phyloP scores from a whole-genome alignment of 30 jellyfish, hydroid and myxozoan genomes.

The Aurelia aurita region DNA sequence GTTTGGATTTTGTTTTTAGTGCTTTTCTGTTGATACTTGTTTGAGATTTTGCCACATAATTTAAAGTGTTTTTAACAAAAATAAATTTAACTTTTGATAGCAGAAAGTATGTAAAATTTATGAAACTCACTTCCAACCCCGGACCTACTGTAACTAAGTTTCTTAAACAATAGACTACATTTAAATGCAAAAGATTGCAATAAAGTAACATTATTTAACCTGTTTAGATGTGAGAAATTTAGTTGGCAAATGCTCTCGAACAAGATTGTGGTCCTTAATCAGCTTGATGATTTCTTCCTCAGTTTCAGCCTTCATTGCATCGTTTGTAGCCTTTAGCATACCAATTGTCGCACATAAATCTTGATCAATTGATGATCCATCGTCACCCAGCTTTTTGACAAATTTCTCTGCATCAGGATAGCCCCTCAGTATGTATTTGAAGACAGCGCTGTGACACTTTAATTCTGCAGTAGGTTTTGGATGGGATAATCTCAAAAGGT shows the following conservation, averaged over 20 bases:
- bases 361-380: background rate
- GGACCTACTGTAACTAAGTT: too few species aligned
- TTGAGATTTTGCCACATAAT: too few species aligned
- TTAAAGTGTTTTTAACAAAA: too few species aligned
- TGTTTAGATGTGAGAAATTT: constrained; percentile 22
- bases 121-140: too few species aligned
- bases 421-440: constrained; percentile 33
- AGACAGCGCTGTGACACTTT: constrained; percentile 1
- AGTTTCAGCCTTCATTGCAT: constrained; percentile 19
- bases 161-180: too few species aligned
- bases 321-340: constrained; percentile 33
- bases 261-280: constrained; percentile 37
- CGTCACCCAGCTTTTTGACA: background rate
- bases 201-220: constrained; percentile 16
- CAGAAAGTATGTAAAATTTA: too few species aligned
- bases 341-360: constrained; percentile 14
- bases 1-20: too few species aligned
- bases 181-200: background rate
- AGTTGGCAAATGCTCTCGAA: constrained; percentile 79
- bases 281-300: constrained; percentile 47
- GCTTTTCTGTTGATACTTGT: too few species aligned
- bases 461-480: constrained; percentile 28
- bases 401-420: constrained; percentile 5
- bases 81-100: too few species aligned
- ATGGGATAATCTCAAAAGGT: constrained; percentile 57